A percentile compares a stretch with the other conserved stretches of the same genome.
Evolutionary conservation across 2,888 invertebrate species (phyloP).

Genomic region (Augiades crinisus): DNA sequence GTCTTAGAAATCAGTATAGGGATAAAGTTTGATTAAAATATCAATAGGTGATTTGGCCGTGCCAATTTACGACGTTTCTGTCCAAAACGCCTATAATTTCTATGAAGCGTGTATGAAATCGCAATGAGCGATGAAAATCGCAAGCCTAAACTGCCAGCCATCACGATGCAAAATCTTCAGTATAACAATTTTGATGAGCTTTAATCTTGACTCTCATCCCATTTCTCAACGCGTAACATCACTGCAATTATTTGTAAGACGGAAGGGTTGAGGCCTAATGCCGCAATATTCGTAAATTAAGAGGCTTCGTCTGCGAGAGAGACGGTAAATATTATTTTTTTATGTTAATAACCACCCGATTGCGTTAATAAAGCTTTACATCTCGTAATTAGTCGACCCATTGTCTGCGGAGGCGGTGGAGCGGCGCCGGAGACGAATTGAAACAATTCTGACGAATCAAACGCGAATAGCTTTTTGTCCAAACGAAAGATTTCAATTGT

Average conservation of each 20-base stretch:
- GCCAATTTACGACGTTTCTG: conserved; percentile 47
- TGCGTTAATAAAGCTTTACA: conserved; percentile 80
- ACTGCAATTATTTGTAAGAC: conserved; percentile 75
- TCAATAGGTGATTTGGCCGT: conserved; percentile 70
- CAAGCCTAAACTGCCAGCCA: conserved; percentile 46
- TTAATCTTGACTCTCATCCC: conserved; percentile 72
- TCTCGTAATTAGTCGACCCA: conserved; percentile 72
- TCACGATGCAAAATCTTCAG: conserved; percentile 66
- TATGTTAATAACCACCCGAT: conserved; percentile 78
- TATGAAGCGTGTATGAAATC: conserved; percentile 48
- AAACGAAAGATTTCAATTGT: conserved; percentile 6
- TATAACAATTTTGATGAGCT: conserved; percentile 65
- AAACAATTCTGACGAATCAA: conserved; percentile 31
- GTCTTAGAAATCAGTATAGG: conserved; percentile 53
- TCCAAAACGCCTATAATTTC: conserved; percentile 42
- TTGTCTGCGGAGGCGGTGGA: conserved; percentile 65
- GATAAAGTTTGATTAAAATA: conserved; percentile 69
- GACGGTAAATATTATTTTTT: conserved; percentile 80
- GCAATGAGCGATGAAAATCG: conserved; percentile 36
- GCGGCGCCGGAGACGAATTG: conserved; percentile 45
- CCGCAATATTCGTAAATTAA: conserved; percentile 79
- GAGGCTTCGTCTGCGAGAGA: conserved; percentile 56
- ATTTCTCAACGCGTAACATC: conserved; percentile 69
- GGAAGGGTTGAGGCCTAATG: conserved; percentile 74
- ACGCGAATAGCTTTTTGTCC: conserved; percentile 7